Evolutionary conservation across 92 coral and sea anemone species (phyloP).

Genomic region (Heliopora coerulea): DNA sequence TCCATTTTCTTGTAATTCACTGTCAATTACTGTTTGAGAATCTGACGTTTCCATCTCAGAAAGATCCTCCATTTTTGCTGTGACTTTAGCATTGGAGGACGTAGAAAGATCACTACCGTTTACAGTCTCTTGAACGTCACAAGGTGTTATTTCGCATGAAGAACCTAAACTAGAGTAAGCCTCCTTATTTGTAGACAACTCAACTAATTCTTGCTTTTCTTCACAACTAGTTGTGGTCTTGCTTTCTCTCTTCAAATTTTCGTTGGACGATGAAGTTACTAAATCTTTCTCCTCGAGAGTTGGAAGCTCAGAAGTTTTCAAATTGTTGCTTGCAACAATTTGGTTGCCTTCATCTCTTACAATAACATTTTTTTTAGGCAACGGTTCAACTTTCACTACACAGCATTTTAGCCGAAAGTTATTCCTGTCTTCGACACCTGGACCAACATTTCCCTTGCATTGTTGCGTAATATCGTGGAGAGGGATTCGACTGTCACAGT

Average conservation of each 20-base stretch:
- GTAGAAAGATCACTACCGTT: neutral
- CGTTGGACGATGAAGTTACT: neutral
- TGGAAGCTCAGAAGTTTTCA: no score
- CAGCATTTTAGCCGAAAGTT: no score
- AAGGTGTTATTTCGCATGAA: neutral
- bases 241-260: neutral
- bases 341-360: neutral
- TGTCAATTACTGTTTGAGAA: no score
- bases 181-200: neutral
- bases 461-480: neutral
- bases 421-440: neutral
- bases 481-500: neutral
- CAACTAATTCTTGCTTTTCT: neutral
- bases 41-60: no score
- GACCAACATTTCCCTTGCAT: neutral
- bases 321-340: no score
- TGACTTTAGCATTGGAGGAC: no score
- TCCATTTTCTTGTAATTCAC: no score
- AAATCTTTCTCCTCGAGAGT: neutral
- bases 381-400: no score
- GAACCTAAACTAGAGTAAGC: neutral
- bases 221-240: neutral
- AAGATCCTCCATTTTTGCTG: no score
- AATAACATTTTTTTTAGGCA: neutral
- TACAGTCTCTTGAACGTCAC: neutral